Evolutionary conservation across 2,888 invertebrate genomes (phyloP).

Genomic region (Dicroscelio sp.): DNA sequence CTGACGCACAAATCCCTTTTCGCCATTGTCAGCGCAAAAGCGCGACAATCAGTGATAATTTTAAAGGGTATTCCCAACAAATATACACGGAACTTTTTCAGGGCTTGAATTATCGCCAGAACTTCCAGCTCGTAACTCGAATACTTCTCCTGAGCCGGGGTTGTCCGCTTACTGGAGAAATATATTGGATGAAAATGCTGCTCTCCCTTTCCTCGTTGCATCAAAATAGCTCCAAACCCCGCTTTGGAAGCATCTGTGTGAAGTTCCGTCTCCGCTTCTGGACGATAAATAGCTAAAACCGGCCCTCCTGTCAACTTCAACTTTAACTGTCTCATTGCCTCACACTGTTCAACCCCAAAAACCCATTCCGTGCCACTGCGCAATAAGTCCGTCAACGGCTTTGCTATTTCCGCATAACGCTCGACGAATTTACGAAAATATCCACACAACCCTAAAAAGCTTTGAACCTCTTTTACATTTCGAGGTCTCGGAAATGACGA

Average conservation of each 20-base stretch:
- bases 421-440: conserved; percentile 13
- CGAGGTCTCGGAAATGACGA: conserved; percentile 32
- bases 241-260: neutral
- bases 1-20: neutral
- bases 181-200: neutral
- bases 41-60: neutral
- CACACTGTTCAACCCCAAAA: neutral
- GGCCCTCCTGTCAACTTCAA: neutral
- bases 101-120: neutral
- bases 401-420: neutral
- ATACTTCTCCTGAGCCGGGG: neutral
- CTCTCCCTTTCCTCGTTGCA: neutral
- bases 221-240: neutral
- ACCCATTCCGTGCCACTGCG: neutral
- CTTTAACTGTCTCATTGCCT: neutral
- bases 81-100: neutral
- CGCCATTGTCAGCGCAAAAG: neutral
- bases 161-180: neutral
- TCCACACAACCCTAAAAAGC: neutral
- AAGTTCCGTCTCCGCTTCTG: neutral
- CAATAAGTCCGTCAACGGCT: neutral
- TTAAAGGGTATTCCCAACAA: neutral
- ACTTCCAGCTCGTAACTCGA: neutral
- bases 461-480: neutral
- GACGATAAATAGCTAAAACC: neutral